Conservation (phyloP, 2,888 invertebrate species). For the Gortyna flavago region DNA sequence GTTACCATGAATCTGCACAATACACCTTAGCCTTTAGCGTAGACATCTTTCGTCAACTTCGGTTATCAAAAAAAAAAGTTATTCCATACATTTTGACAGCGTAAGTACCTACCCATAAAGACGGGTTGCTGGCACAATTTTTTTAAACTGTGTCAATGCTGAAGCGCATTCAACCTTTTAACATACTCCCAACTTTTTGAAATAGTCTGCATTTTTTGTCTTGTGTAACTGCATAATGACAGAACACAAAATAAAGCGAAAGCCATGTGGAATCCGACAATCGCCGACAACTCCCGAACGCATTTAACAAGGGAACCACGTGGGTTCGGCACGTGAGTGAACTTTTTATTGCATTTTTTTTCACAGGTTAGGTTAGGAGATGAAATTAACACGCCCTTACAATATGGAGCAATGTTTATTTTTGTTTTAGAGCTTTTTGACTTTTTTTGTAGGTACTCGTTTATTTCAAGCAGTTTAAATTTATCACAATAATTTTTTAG, state of each 20-base stretch:
- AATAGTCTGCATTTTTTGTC: conserved; percentile 44
- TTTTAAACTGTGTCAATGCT: conserved; percentile 26
- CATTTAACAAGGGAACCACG: conserved; percentile 40
- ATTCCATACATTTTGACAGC: too few relatives aligned
- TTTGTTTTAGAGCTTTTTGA: neutral
- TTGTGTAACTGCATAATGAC: conserved; percentile 36
- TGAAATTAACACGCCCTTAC: conserved; percentile 47
- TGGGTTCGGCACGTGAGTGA: conserved; percentile 50
- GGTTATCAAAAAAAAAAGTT: too few relatives aligned
- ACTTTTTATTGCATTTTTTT: conserved; percentile 56
- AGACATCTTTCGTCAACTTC: too few relatives aligned
- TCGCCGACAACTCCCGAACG: conserved; percentile 43
- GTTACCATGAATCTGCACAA: too few relatives aligned
- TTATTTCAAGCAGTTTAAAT: neutral
- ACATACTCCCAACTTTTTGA: conserved; percentile 25
- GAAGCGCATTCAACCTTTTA: conserved; percentile 13
- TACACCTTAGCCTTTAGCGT: too few relatives aligned
- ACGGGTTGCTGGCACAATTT: too few relatives aligned
- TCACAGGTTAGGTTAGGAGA: conserved; percentile 19
- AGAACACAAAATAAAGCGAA: conserved; percentile 48
- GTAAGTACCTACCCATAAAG: neutral
- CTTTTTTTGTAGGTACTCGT: neutral
- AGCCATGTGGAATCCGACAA: conserved; percentile 48
- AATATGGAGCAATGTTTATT: conserved; percentile 30
- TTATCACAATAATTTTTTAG: neutral